Base-by-base conservation (phyloP, 2,797 vertebrate species). In the Hyperoplus lanceolatus region DNA sequence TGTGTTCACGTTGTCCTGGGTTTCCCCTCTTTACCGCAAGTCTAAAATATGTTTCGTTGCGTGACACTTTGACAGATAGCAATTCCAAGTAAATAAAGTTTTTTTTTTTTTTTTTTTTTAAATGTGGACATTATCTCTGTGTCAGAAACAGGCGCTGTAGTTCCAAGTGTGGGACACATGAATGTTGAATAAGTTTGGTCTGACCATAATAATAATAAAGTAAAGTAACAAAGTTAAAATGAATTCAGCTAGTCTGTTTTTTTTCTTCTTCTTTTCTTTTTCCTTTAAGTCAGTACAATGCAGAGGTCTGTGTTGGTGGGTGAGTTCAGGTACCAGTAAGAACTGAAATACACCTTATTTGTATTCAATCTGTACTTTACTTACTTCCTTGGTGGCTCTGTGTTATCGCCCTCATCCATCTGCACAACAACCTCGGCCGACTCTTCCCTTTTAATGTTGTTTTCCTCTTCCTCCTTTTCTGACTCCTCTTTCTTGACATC, bases 361-460 rank as follows among this genome's bases (percentile, higher is more conserved):
- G 0, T 12, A 1, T 21, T 15, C 3, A 8, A 15, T 4, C 9
- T 3, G 46, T 49, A 54, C 16, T 39, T 60, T 21, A 11, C 96
- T 96, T 81, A 98, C 97, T 97, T 97, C 69, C 95, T 96, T 8
- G 95, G 94, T 0, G 95, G 93, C 15, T 96, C 95, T 38, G 94
- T 90, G 45, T 94, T 93, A 50, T 95, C 93, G 77, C 73, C 94
- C 77, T 89, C 95, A 85, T 96, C 95, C 54, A 93, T 92, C 68
- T 92, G 92, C 90, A 95, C 89, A 66, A 93, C 91, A 21, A 48
- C 56, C 66, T 83, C 61, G 2, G 80, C 72, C 4, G 57, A 71
- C 43, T 90, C 92, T 75, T 96, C 96, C 2, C 94, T 95, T 88
- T 97, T 97, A 18, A 96, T 91, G 82, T 92, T 89, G 82, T 78